phyloP scores from a whole-genome alignment of 1,140 invertebrate species.

The Achatina immaculata region DNA sequence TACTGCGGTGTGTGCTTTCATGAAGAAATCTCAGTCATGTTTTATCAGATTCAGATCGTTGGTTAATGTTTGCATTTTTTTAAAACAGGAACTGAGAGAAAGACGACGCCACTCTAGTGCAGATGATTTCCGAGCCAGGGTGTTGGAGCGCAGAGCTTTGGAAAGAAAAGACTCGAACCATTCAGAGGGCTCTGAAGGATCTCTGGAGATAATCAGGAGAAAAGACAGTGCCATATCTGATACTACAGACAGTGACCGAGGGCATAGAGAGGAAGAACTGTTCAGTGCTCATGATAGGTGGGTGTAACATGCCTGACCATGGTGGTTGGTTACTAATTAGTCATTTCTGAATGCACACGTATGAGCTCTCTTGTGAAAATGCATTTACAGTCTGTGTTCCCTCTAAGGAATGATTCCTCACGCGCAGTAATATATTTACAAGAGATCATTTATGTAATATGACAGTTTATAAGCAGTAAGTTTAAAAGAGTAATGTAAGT shows the following conservation, averaged over 20 bases:
- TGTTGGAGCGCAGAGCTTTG: constrained; percentile 58
- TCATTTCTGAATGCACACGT: background rate
- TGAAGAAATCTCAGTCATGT: no score
- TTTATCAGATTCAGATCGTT: no score
- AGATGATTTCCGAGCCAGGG: constrained; percentile 62
- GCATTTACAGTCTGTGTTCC: no score
- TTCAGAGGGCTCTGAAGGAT: constrained; percentile 64
- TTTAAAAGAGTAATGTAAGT: no score
- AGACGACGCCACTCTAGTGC: constrained; percentile 63
- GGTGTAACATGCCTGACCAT: no score
- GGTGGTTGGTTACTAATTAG: constrained; percentile 38
- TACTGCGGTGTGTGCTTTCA: no score
- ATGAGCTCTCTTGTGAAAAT: no score
- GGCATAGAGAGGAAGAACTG: constrained; percentile 59
- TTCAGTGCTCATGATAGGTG: constrained; percentile 59
- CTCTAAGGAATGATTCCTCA: no score
- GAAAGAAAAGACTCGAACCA: constrained; percentile 67
- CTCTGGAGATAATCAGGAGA: constrained; percentile 55
- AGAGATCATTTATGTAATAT: no score
- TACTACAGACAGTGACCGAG: constrained; percentile 51
- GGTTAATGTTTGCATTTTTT: no score
- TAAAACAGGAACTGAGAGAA: constrained; percentile 44
- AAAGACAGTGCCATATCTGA: constrained; percentile 52
- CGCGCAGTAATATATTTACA: no score
- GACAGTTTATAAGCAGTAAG: no score